phyloP scores from a whole-genome alignment of 2,113 vertebrate genomes.

The Conger conger region DNA sequence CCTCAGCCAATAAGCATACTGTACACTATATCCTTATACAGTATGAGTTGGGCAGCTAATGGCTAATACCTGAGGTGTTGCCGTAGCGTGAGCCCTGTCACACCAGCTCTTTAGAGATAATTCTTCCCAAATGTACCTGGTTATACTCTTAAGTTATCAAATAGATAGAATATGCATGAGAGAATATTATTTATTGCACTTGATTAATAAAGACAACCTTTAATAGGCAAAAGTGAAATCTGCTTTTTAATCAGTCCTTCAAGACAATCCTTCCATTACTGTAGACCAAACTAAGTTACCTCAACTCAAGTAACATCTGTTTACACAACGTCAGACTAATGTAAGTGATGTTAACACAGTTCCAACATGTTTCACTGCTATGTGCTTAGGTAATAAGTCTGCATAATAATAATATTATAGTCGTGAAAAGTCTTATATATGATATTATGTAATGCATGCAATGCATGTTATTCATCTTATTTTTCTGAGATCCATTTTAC shows the following conservation, averaged over 20 bases:
- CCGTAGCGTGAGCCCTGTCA: background rate
- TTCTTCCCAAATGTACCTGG: constrained; percentile 1
- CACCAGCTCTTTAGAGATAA: background rate
- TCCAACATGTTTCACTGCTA: constrained; percentile 79
- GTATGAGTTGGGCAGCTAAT: background rate
- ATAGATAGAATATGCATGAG: constrained; percentile 18
- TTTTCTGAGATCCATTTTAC: background rate
- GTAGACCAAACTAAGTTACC: background rate
- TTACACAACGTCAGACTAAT: constrained; percentile 71
- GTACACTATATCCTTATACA: background rate
- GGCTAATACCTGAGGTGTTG: no score
- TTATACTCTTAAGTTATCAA: constrained; percentile 19
- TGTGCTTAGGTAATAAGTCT: constrained; percentile 73
- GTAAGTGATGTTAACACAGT: constrained; percentile 76
- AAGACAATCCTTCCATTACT: constrained; percentile 20
- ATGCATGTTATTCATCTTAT: constrained; percentile 28
- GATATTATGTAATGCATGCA: constrained; percentile 46
- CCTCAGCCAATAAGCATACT: background rate
- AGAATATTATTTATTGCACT: constrained; percentile 16
- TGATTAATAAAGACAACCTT: constrained; percentile 13
- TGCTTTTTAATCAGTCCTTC: constrained; percentile 2
- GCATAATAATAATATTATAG: constrained; percentile 1
- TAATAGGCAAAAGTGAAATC: constrained; percentile 14
- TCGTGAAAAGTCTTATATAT: no score
- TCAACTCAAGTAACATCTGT: constrained; percentile 76